These are phyloP conservation scores for Magallana ariakensis DNA, from an alignment of 1,140 invertebrate genomes.

Conservation along the genomic window DNA sequence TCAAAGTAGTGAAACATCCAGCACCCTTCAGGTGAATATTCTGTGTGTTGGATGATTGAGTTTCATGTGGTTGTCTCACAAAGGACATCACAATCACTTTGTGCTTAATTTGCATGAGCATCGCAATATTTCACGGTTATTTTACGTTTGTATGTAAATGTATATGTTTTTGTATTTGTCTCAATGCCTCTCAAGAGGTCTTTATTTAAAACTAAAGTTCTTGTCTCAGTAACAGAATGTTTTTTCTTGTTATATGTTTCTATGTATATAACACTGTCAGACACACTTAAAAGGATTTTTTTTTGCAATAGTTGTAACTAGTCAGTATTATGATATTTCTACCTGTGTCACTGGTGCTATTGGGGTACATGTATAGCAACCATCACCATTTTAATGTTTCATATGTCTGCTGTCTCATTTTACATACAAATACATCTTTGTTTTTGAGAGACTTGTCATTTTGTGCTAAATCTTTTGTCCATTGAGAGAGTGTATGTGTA, in stretches of 20 bases:
- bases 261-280: background rate
- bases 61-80: background rate
- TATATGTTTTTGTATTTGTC: background rate
- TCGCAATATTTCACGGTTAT: background rate
- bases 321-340: constrained; percentile 38
- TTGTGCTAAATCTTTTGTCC: background rate
- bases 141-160: background rate
- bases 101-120: background rate
- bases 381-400: background rate
- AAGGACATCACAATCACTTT: background rate
- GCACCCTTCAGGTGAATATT: constrained; percentile 65
- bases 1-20: constrained; percentile 63
- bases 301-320: constrained; percentile 34
- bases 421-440: background rate
- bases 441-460: background rate
- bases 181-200: background rate
- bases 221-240: background rate
- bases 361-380: background rate
- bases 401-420: constrained; percentile 18
- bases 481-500: background rate
- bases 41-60: constrained; percentile 2
- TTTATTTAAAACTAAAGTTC: background rate
- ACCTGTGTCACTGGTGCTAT: constrained; percentile 18
- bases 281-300: background rate
- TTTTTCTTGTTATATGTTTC: background rate